phyloP scores from a whole-genome alignment of 2,888 invertebrate genomes.

The Dascillus cervinus region DNA sequence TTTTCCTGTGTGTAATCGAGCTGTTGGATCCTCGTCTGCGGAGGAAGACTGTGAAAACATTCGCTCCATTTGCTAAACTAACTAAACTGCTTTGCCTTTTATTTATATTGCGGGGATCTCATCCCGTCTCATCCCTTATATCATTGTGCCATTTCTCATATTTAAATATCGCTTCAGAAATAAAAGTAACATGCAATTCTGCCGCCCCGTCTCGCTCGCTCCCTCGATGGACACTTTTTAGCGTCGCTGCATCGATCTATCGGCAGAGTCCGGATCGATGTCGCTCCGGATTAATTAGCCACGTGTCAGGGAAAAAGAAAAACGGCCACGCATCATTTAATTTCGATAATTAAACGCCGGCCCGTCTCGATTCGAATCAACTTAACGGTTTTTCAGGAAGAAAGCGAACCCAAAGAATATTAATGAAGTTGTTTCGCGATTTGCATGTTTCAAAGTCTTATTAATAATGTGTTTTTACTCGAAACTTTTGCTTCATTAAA shows the following conservation, averaged over 20 bases:
- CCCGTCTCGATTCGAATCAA: no score
- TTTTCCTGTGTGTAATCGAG: constrained; percentile 35
- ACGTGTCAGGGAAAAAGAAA: no score
- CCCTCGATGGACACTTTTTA: no score
- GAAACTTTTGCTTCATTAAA: constrained; percentile 37
- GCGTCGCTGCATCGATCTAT: no score
- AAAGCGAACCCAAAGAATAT: constrained; percentile 26
- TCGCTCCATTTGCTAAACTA: constrained; percentile 48
- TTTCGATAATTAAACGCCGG: no score
- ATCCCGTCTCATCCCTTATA: constrained; percentile 18
- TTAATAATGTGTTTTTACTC: constrained; percentile 29
- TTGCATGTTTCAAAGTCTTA: constrained; percentile 33
- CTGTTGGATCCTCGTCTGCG: constrained; percentile 24
- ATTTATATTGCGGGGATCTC: constrained; percentile 42
- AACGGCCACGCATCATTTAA: no score
- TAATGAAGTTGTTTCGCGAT: constrained; percentile 40
- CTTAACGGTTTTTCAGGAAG: background rate
- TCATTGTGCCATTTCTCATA: constrained; percentile 25
- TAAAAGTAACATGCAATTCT: constrained; percentile 6
- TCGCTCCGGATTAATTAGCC: no score
- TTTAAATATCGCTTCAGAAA: constrained; percentile 25
- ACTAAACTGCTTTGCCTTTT: constrained; percentile 46
- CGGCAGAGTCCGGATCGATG: no score
- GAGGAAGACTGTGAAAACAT: constrained; percentile 41
- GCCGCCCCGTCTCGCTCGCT: no score